Evolutionary conservation across 2,113 vertebrate species (phyloP).

Genomic region (Psophia crepitans): DNA sequence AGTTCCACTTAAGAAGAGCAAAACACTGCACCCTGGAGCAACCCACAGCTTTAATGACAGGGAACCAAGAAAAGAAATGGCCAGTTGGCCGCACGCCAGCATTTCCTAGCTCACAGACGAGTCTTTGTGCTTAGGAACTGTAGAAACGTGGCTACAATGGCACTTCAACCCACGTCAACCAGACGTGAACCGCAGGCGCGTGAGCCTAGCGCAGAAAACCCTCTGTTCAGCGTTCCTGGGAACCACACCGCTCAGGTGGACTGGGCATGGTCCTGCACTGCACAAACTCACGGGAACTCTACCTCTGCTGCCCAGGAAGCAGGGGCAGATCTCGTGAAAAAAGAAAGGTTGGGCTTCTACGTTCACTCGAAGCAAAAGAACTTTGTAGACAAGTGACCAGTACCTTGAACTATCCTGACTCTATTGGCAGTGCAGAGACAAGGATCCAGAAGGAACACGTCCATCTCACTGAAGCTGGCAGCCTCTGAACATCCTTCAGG

Average conservation of each 20-base stretch:
- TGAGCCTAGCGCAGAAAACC: rapidly evolving
- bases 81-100: constrained; percentile 18
- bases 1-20: constrained; percentile 63
- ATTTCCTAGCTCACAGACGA: background rate
- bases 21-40: constrained; percentile 42
- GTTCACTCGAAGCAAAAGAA: background rate
- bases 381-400: background rate
- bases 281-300: rapidly evolving
- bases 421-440: background rate
- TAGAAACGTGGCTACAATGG: background rate
- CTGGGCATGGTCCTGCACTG: rapidly evolving
- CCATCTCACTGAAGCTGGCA: background rate
- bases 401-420: background rate
- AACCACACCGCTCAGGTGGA: background rate
- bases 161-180: background rate
- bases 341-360: background rate
- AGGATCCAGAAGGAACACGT: background rate
- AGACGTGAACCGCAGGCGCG: background rate
- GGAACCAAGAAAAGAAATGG: constrained; percentile 24
- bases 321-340: background rate
- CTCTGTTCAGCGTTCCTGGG: rapidly evolving
- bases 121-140: background rate
- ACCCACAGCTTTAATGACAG: constrained; percentile 48
- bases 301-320: background rate
- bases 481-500: background rate